Percentiles rank a stretch among this genome's conserved stretches.
These are phyloP conservation scores for Ochropacha duplaris DNA, from an alignment of 2,888 invertebrate species.

Conservation along the genomic window DNA sequence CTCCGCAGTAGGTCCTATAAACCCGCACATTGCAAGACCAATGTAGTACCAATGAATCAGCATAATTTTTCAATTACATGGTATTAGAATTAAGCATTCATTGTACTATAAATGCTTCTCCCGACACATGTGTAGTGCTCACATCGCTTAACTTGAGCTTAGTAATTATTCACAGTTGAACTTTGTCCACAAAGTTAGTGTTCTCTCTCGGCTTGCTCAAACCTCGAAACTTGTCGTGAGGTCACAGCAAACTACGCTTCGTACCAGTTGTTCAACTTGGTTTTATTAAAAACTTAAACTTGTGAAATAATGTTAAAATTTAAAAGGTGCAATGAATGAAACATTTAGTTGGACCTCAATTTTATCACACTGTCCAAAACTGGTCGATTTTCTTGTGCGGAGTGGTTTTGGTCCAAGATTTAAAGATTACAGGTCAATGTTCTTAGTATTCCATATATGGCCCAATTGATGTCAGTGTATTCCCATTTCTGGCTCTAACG, in stretches of 20 bases:
- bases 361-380: conserved; percentile 3
- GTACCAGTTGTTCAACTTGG: conserved; percentile 11
- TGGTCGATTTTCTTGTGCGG: conserved; percentile 10
- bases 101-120: not conserved
- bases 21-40: too few species aligned
- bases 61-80: too few species aligned
- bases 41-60: too few species aligned
- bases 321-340: not conserved
- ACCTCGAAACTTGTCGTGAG: conserved; percentile 32
- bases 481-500: conserved; percentile 44
- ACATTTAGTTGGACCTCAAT: not conserved
- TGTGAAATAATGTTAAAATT: not conserved
- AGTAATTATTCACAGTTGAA: conserved; percentile 58
- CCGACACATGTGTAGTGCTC: conserved; percentile 29
- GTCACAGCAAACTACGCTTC: conserved; percentile 30
- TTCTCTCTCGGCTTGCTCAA: conserved; percentile 32
- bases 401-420: conserved; percentile 34
- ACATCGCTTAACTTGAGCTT: conserved; percentile 40
- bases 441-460: conserved; percentile 48
- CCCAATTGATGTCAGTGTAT: conserved; percentile 38
- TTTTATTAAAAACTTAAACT: conserved; percentile 1
- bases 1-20: too few species aligned
- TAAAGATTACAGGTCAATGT: conserved; percentile 50
- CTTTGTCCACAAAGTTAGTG: conserved; percentile 47
- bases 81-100: not conserved